Base-by-base conservation (phyloP, 2,113 vertebrate species). In the Rhinolophus ferrumequinum region DNA sequence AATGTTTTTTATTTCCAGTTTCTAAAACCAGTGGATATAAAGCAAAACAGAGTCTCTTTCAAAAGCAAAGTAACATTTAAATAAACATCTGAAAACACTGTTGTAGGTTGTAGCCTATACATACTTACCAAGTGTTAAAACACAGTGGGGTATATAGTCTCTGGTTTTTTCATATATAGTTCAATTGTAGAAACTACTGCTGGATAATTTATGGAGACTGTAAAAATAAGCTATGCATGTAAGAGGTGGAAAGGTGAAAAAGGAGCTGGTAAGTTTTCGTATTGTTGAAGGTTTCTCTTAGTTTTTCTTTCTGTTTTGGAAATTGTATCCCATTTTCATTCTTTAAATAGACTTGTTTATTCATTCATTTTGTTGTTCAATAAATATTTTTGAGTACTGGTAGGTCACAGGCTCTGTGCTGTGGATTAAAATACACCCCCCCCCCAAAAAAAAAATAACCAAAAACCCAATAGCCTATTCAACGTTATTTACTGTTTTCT, bases 401-500 rank as follows among this genome's bases (percentile, higher is more conserved):
- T 18, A 30, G 66, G 16, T 70, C 5, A 14, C 38, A 38, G 13
- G 19, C 52, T 87, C 35, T 96, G 8, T 79, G 72, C 47, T n/a
- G 64, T 9, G 18, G 58, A 44, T 83, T 95, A 94, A 91, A 90
- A 90, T 41, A 90, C 60, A 18, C 9, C 41, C 5, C 41, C 41
- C 41, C 41, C 5, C 41, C 4, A 44, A 44, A 44, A 44, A 44
- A 44, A 41, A 41, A 41, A 41, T 5, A 30, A 82, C 80, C 58
- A 56, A 35, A 1, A 82, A 88, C 44, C 6, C 3, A 16, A n/a
- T 83, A 64, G 19, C 33, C 62, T 21, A 30, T 73, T 22, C 6
- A 24, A 76, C 47, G 35, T 96, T 90, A 86, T 86, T 94, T 91
- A 91, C 8, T 80, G 11, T 58, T 87, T 95, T 44, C 26, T 92